Conservation (phyloP, 2,888 invertebrate species). For the Phyllotreta striolata region DNA sequence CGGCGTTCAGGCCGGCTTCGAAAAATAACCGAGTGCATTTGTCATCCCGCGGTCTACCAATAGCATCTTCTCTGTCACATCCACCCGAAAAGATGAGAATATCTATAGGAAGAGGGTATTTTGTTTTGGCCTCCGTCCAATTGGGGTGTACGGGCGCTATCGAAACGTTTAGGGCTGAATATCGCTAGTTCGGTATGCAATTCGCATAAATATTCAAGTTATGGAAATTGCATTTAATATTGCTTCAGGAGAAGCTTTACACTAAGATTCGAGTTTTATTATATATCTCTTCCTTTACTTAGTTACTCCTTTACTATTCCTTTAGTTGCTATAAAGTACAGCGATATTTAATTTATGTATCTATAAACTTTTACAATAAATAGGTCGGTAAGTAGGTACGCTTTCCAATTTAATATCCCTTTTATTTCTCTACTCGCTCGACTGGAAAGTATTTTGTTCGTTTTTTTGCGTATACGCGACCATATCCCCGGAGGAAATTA, state of each 20-base stretch:
- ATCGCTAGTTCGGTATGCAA: conserved; percentile 48
- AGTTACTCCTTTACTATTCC: no score
- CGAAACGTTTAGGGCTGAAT: conserved; percentile 46
- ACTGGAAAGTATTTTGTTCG: neutral
- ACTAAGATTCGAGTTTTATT: neutral
- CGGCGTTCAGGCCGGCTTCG: conserved; percentile 37
- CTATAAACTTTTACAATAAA: no score
- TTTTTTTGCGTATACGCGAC: neutral
- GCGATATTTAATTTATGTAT: no score
- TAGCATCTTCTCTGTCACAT: conserved; percentile 40
- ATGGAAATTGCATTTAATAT: conserved; percentile 49
- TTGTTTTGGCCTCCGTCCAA: conserved; percentile 54
- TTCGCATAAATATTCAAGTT: conserved; percentile 48
- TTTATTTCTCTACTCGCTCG: neutral
- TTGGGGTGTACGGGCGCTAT: conserved; percentile 49
- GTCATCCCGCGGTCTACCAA: conserved; percentile 51
- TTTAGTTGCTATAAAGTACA: no score
- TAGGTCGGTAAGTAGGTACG: no score
- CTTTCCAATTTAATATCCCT: no score
- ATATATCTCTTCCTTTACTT: no score
- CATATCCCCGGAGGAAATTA: conserved; percentile 11
- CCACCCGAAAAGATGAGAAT: conserved; percentile 47
- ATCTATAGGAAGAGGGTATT: conserved; percentile 32
- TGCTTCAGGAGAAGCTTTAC: conserved; percentile 32
- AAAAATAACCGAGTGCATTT: conserved; percentile 54